phyloP scores from a whole-genome alignment of 1,140 invertebrate species.

The Ostrea edulis region DNA sequence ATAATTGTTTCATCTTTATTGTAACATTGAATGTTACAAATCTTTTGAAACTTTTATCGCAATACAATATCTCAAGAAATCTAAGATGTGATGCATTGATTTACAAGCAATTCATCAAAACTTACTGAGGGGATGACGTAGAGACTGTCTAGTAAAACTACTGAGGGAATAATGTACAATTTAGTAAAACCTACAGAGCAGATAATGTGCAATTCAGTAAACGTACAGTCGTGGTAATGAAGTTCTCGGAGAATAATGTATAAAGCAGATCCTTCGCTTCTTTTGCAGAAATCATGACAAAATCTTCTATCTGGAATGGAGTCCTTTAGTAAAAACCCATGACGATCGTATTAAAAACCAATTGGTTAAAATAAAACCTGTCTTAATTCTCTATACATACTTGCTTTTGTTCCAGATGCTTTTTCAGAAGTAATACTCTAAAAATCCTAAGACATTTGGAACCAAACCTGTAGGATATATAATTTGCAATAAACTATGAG shows the following conservation, averaged over 20 bases:
- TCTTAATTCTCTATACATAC: constrained; percentile 56
- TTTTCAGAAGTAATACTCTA: constrained; percentile 88
- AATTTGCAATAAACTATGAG: too few relatives aligned
- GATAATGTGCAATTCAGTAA: not conserved
- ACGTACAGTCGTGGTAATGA: constrained; percentile 79
- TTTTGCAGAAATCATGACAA: constrained; percentile 93
- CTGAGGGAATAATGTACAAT: too few relatives aligned
- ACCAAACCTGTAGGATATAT: constrained; percentile 83
- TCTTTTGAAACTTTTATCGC: too few relatives aligned
- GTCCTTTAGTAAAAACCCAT: not conserved
- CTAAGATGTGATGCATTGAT: too few relatives aligned
- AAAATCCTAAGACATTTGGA: constrained; percentile 92
- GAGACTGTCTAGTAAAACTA: too few relatives aligned
- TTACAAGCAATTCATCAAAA: too few relatives aligned
- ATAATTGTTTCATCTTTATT: too few relatives aligned
- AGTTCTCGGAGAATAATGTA: constrained; percentile 89
- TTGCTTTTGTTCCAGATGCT: constrained; percentile 91
- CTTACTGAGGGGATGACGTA: too few relatives aligned
- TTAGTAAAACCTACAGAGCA: too few relatives aligned
- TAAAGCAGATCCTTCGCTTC: constrained; percentile 92
- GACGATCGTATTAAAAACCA: not conserved
- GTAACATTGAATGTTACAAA: too few relatives aligned
- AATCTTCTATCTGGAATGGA: constrained; percentile 87
- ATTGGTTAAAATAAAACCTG: not conserved
- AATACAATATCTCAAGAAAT: too few relatives aligned